A percentile compares a stretch with the other conserved stretches of the same genome.
These are phyloP conservation scores for Leptoteleia sp. DNA, from an alignment of 1,140 invertebrate species.

Conservation along the genomic window DNA sequence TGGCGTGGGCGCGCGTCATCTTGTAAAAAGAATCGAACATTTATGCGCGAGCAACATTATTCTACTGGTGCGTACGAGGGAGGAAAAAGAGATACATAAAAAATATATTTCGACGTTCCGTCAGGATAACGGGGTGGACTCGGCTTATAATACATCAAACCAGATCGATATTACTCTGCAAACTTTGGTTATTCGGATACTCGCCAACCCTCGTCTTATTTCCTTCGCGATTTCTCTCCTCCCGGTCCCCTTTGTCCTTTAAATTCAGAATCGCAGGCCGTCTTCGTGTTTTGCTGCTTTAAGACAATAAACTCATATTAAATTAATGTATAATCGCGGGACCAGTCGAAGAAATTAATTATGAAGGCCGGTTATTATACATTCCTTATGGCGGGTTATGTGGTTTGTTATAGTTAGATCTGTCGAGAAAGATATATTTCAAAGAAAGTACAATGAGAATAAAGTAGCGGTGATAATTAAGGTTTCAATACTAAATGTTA, in stretches of 20 bases:
- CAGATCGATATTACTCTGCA: constrained; percentile 79
- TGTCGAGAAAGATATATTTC: neutral
- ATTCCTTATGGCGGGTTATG: neutral
- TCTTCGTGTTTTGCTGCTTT: constrained; percentile 51
- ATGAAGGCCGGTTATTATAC: constrained; percentile 2
- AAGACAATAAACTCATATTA: constrained; percentile 49
- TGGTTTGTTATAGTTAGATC: neutral
- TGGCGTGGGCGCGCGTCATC: constrained; percentile 67
- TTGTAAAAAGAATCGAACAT: constrained; percentile 74
- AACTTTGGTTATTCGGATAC: constrained; percentile 77
- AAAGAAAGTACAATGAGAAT: too few species aligned
- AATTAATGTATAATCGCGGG: constrained; percentile 31
- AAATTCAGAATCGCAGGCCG: constrained; percentile 58
- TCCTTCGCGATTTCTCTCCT: constrained; percentile 65
- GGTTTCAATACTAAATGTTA: too few species aligned
- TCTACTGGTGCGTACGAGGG: constrained; percentile 37
- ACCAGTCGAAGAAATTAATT: constrained; percentile 23
- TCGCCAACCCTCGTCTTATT: constrained; percentile 70
- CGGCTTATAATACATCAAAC: constrained; percentile 80
- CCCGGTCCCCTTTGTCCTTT: constrained; percentile 65
- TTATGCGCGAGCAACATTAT: constrained; percentile 71
- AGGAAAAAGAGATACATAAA: constrained; percentile 76
- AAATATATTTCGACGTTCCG: constrained; percentile 80
- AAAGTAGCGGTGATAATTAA: too few species aligned
- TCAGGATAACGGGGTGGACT: constrained; percentile 77